These are phyloP conservation scores for Sminthurides aquaticus DNA, from an alignment of 2,888 invertebrate species.

Conservation along the genomic window DNA sequence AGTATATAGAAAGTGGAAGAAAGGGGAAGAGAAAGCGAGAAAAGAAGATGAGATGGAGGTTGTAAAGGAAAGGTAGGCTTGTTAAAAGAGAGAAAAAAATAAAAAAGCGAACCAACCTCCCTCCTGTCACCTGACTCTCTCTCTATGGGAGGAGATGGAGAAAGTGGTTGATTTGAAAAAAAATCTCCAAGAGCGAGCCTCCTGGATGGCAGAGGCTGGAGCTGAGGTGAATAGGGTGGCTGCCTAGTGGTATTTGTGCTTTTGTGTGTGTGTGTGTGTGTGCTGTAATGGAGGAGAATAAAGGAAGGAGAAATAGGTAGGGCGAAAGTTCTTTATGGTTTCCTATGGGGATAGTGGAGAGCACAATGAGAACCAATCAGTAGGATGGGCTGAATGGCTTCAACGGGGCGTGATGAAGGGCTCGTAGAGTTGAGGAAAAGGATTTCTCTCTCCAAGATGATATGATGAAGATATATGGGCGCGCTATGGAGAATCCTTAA, in stretches of 20 bases:
- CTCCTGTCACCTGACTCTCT: neutral
- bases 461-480: neutral
- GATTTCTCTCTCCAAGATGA: neutral
- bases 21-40: neutral
- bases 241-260: too few relatives aligned
- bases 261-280: too few relatives aligned
- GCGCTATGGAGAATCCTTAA: neutral
- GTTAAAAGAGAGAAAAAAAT: neutral
- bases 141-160: too few relatives aligned
- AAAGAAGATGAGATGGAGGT: neutral
- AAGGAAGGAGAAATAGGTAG: neutral
- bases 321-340: neutral
- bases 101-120: neutral
- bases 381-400: conserved; percentile 1
- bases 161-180: too few relatives aligned
- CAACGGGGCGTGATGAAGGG: conserved; percentile 4
- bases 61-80: neutral
- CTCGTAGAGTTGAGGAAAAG: neutral
- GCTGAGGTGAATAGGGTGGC: too few relatives aligned
- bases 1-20: neutral
- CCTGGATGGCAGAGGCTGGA: too few relatives aligned
- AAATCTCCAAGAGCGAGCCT: too few relatives aligned
- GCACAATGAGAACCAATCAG: conserved; percentile 9
- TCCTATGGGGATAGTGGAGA: neutral
- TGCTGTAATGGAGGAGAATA: neutral